Conservation (phyloP, 2,888 invertebrate species). For the Arrhopalites spinosus region DNA sequence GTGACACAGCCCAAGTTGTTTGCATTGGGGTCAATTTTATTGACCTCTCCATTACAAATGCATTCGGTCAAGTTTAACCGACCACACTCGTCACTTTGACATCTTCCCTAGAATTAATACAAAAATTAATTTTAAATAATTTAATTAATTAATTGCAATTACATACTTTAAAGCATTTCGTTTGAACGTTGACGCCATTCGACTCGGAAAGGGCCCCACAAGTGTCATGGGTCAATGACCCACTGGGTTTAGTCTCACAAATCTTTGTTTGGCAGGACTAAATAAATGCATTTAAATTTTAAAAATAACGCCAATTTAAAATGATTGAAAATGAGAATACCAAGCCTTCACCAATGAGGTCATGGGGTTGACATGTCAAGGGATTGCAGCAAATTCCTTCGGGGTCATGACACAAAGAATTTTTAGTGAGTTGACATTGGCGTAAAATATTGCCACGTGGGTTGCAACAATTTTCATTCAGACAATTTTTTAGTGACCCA, state of each 20-base stretch:
- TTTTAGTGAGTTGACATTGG: background rate
- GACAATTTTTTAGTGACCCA: background rate
- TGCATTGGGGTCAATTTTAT: background rate
- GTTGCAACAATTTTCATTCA: background rate
- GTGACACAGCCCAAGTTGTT: background rate
- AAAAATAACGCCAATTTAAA: too few relatives aligned
- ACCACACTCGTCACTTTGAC: slow-evolving; percentile 27
- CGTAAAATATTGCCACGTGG: background rate
- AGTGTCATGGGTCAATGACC: too few relatives aligned
- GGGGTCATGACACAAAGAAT: slow-evolving; percentile 2
- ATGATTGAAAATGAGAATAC: too few relatives aligned
- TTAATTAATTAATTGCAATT: background rate
- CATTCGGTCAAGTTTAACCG: slow-evolving; percentile 5
- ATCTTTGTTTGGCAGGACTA: background rate
- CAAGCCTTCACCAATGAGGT: background rate
- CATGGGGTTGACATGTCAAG: background rate
- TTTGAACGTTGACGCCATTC: background rate
- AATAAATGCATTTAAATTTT: background rate
- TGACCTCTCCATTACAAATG: too few relatives aligned
- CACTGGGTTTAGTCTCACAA: background rate
- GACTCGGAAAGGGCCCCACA: slow-evolving; percentile 2
- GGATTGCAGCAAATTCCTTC: slow-evolving; percentile 18
- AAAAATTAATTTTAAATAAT: background rate
- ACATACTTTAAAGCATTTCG: background rate
- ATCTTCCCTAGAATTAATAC: background rate